Evolutionary conservation across 2,797 vertebrate genomes (phyloP).

Genomic region (Geotria australis): DNA sequence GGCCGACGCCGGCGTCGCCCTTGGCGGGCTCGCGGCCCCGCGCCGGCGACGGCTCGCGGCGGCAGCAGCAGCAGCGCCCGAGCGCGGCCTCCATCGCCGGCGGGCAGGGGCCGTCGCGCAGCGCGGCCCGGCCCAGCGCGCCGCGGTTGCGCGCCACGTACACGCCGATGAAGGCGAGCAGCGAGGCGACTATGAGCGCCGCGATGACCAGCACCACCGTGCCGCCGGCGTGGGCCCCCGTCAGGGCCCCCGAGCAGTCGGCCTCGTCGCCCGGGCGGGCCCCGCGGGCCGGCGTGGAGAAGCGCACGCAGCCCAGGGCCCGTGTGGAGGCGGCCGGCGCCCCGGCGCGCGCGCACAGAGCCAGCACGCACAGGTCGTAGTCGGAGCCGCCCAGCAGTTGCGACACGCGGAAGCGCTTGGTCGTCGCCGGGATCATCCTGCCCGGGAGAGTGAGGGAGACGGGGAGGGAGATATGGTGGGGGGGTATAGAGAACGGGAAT

Average conservation of each 20-base stretch:
- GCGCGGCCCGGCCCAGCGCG: neutral
- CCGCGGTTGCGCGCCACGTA: neutral
- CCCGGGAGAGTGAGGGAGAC: no score
- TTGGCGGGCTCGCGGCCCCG: no score
- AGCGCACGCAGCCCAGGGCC: conserved; percentile 48
- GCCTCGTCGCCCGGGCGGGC: conserved; percentile 51
- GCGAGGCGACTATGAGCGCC: conserved; percentile 45
- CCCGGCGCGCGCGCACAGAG: conserved; percentile 37
- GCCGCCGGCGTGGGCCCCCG: conserved; percentile 33
- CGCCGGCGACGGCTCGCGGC: no score
- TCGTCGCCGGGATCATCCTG: conserved; percentile 49
- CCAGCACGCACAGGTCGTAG: conserved; percentile 56
- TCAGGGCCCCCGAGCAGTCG: conserved; percentile 37
- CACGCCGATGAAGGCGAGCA: conserved; percentile 60
- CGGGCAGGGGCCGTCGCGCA: no score
- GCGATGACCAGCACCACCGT: conserved; percentile 19
- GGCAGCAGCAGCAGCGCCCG: no score
- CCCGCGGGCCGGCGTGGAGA: conserved; percentile 45
- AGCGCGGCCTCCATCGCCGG: no score
- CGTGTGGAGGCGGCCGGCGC: conserved; percentile 39
- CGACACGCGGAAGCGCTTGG: conserved; percentile 38
- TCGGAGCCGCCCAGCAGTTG: conserved; percentile 46
- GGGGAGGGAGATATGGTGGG: no score
- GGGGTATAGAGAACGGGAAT: no score
- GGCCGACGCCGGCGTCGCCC: no score